Evolutionary conservation across 2,888 invertebrate genomes (phyloP).

Genomic region (Polydesmus complanatus): DNA sequence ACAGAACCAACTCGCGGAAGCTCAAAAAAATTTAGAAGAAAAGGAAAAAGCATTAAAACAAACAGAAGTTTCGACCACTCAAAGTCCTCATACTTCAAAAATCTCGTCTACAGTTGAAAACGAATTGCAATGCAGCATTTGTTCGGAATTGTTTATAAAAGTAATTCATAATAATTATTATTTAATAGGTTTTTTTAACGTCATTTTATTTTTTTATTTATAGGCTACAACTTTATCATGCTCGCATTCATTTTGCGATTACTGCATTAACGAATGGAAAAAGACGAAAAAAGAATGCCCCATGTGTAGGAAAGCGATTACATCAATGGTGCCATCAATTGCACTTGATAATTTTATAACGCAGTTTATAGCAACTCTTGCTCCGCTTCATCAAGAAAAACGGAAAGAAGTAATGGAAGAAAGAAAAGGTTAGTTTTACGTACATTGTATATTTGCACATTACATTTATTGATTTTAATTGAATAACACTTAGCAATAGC

Average conservation of each 20-base stretch:
- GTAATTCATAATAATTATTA: background rate
- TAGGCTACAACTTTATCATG: background rate
- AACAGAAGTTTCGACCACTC: background rate
- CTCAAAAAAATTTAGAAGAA: background rate
- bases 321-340: background rate
- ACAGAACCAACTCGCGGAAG: background rate
- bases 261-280: background rate
- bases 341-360: background rate
- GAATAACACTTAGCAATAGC: too few species aligned
- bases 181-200: background rate
- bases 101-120: background rate
- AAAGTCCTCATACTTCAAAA: background rate
- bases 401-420: background rate
- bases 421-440: background rate
- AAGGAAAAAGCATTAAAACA: background rate
- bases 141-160: background rate
- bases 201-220: background rate
- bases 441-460: too few species aligned
- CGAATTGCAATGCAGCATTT: constrained; percentile 1
- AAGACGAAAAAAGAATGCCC: constrained; percentile 1
- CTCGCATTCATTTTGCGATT: background rate
- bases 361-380: background rate
- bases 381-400: background rate
- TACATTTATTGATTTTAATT: too few species aligned
- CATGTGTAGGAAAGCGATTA: background rate